These are phyloP conservation scores for Raja brachyura DNA, from an alignment of 2,113 vertebrate genomes.

Conservation along the genomic window DNA sequence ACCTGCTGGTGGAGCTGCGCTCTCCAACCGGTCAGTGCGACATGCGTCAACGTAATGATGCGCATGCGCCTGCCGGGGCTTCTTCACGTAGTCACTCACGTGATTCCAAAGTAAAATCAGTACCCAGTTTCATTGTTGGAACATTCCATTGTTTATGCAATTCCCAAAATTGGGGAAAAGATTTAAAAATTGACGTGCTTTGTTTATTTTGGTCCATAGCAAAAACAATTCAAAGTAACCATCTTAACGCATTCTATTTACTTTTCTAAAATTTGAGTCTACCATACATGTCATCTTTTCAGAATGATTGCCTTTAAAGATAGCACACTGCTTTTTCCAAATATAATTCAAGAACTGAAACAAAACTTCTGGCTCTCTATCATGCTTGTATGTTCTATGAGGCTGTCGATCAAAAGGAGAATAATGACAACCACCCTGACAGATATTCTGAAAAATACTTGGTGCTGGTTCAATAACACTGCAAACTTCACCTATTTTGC, in stretches of 20 bases:
- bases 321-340: not conserved
- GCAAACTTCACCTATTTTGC: conserved; percentile 3
- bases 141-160: not conserved
- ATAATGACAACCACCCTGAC: not conserved
- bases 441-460: conserved; percentile 15
- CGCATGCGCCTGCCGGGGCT: too few relatives aligned
- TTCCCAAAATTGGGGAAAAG: not conserved
- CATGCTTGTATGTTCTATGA: not conserved
- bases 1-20: too few relatives aligned
- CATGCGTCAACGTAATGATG: too few relatives aligned
- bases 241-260: not conserved
- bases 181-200: not conserved
- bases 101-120: too few relatives aligned
- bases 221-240: not conserved
- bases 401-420: not conserved
- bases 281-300: not conserved
- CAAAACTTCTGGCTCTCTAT: not conserved
- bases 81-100: too few relatives aligned
- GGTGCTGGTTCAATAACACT: not conserved
- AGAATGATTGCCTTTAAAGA: not conserved
- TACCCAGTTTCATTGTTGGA: too few relatives aligned
- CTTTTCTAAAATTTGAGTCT: not conserved
- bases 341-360: conserved; percentile 3
- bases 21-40: too few relatives aligned
- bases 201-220: not conserved